phyloP scores from a whole-genome alignment of 2,888 invertebrate species.

The Eupithecia dodoneata region DNA sequence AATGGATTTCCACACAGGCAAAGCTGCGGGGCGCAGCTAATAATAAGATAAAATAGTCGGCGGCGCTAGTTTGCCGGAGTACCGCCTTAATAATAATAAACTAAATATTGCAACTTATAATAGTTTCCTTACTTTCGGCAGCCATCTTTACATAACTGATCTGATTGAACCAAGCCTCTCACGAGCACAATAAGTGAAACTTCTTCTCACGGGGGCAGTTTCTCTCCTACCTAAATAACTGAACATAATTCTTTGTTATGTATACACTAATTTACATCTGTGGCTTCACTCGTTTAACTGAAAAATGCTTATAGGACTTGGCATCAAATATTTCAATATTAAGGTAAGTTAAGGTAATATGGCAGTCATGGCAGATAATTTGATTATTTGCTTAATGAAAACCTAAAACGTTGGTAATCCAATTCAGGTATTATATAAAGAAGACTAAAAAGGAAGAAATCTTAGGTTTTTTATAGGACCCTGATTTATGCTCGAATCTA shows the following conservation, averaged over 20 bases:
- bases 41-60: too few species aligned
- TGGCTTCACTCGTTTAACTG: background rate
- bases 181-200: constrained; percentile 28
- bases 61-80: too few species aligned
- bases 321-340: background rate
- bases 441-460: too few species aligned
- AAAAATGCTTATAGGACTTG: background rate
- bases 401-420: too few species aligned
- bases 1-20: too few species aligned
- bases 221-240: constrained; percentile 23
- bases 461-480: too few species aligned
- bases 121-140: background rate
- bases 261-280: background rate
- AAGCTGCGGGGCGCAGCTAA: too few species aligned
- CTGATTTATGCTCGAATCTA: too few species aligned
- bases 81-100: background rate
- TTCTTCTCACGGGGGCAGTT: constrained; percentile 30
- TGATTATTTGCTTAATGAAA: too few species aligned
- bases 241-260: constrained; percentile 13
- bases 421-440: too few species aligned
- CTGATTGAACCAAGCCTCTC: constrained; percentile 9
- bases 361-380: too few species aligned
- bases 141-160: constrained; percentile 7
- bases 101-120: constrained; percentile 1
- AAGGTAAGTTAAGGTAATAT: too few species aligned